phyloP scores from a whole-genome alignment of 2,113 vertebrate genomes.

The Heterocephalus glaber region DNA sequence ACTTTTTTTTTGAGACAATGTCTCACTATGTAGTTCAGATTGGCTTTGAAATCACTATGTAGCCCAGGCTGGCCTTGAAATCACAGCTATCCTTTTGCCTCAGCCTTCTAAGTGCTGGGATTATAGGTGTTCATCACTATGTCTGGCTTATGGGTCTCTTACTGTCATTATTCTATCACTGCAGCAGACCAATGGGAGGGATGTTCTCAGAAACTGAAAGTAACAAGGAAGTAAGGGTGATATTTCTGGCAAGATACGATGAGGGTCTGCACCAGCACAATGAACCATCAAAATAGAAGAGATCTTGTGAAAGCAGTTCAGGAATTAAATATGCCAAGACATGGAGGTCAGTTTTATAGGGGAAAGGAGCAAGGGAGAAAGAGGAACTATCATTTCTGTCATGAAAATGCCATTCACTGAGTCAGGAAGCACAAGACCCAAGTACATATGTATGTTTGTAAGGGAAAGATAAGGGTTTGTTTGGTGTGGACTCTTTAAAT shows the following conservation, averaged over 20 bases:
- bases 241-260: conserved; percentile 31
- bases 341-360: not conserved
- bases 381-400: conserved; percentile 16
- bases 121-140: not conserved
- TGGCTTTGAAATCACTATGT: not conserved
- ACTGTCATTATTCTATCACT: not conserved
- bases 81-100: not conserved
- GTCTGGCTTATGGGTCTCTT: not conserved
- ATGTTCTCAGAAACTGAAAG: conserved; percentile 30
- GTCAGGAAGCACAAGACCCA: not conserved
- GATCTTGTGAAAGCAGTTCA: not conserved
- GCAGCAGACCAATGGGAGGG: not conserved
- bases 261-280: not conserved
- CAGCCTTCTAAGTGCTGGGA: not conserved
- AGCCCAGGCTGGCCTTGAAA: not conserved
- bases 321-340: conserved; percentile 3
- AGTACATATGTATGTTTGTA: not conserved
- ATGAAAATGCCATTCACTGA: conserved; percentile 30
- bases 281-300: not conserved
- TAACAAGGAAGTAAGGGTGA: conserved; percentile 14
- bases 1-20: not conserved
- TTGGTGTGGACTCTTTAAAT: conserved; percentile 39
- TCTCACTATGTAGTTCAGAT: not conserved
- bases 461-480: conserved; percentile 17
- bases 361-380: not conserved